Evolutionary conservation across 2,888 invertebrate genomes (phyloP).

Genomic region (Aporophyla lueneburgensis): DNA sequence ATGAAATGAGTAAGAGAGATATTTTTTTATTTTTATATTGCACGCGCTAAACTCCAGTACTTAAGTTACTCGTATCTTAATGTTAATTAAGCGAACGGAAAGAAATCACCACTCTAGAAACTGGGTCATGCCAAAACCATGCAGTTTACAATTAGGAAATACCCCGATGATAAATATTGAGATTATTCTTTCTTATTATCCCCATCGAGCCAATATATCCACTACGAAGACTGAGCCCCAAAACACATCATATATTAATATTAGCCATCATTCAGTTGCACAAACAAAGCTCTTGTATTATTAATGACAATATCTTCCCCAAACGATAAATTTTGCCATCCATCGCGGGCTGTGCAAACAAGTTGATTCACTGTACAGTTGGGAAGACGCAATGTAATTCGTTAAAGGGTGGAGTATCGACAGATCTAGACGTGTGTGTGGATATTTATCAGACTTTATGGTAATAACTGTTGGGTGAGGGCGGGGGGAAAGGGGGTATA

Average conservation of each 20-base stretch:
- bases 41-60: no score
- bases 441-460: conserved; percentile 83
- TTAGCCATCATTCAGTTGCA: conserved; percentile 49
- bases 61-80: no score
- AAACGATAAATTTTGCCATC: conserved; percentile 51
- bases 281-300: conserved; percentile 56
- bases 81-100: background rate
- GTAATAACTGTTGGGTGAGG: conserved; percentile 73
- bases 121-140: background rate
- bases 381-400: conserved; percentile 59
- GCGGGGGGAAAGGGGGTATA: conserved; percentile 1
- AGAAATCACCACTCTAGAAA: conserved; percentile 1
- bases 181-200: conserved; percentile 33
- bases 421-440: conserved; percentile 72
- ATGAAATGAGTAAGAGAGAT: no score
- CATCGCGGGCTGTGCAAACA: conserved; percentile 59
- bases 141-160: background rate
- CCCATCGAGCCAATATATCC: conserved; percentile 24
- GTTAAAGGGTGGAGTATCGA: conserved; percentile 64
- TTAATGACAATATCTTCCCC: conserved; percentile 52
- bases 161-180: conserved; percentile 4
- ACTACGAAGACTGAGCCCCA: conserved; percentile 30
- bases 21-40: no score
- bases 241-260: conserved; percentile 64
- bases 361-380: conserved; percentile 33